A percentile compares a stretch with the other conserved stretches of the same genome.
Conservation (phyloP, 2,113 vertebrate species). For the Elephas maximus region DNA sequence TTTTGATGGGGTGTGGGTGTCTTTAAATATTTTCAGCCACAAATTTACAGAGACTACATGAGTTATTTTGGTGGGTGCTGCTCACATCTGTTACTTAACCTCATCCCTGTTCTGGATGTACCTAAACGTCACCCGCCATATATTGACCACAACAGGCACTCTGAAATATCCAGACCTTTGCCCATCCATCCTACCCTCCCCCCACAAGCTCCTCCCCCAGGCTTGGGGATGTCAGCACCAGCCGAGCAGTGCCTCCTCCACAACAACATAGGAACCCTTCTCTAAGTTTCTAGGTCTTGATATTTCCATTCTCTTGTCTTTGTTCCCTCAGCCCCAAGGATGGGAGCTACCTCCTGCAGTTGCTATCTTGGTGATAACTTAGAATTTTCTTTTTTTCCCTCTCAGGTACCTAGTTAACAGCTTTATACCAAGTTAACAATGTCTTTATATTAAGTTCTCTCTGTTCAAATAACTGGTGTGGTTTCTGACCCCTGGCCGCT, state of each 20-base stretch:
- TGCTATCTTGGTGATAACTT: neutral
- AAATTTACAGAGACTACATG: constrained; percentile 8
- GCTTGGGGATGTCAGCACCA: neutral
- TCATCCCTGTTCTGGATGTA: constrained; percentile 21
- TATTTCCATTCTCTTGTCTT: neutral
- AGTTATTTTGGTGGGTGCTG: constrained; percentile 48
- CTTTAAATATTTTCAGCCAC: constrained; percentile 44
- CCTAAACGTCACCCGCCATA: neutral
- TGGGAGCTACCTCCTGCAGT: neutral
- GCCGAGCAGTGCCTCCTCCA: neutral
- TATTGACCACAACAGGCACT: neutral
- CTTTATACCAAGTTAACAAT: neutral
- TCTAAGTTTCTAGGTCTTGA: neutral
- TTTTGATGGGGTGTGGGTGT: neutral
- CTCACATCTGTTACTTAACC: constrained; percentile 42
- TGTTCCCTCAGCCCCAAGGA: neutral
- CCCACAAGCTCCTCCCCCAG: neutral
- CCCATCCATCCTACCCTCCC: neutral
- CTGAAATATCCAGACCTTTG: neutral
- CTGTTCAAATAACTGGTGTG: constrained; percentile 30
- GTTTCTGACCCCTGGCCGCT: constrained; percentile 9
- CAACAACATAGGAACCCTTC: neutral
- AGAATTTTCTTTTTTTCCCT: neutral
- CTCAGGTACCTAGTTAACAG: neutral
- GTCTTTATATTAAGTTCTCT: constrained; percentile 42